Evolutionary conservation across 2,888 invertebrate species (phyloP), one percentile per base, ranked within the genome.

Genomic region (Drosophila atripex): DNA sequence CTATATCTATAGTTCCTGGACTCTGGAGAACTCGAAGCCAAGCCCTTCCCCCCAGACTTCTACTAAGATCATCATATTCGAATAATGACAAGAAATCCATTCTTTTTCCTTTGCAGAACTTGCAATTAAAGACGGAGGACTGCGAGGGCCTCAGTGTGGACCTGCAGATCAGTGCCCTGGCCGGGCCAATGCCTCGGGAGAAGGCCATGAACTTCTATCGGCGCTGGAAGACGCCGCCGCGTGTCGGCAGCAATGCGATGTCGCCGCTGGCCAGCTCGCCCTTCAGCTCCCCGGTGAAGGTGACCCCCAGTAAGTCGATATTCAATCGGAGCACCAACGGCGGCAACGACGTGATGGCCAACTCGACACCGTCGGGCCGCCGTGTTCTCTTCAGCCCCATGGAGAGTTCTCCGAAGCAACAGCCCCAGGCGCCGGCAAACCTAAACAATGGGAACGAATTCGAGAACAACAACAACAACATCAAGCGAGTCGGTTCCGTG

Each of bases 121-220:
- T 95, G 53, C 45, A 71, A 35, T 47, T 52, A 0, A 76, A 66
- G 21, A 46, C 53, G 64, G 73, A 82, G 1, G 94, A 94, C 86
- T 88, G 78, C 9, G 94, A 96, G 90, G 94, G 94, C 0, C 91
- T 95, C 9, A 94, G 93, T 78, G 95, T 96, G 0, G 93, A 94
- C 49, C 90, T 95, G 78, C 95, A 96, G 93, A 95, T 97, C 75
- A 94, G 94, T 86, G 98, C 98, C 0, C 95, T 95, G 92, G 98
- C 98, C 8, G 98, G 98, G 0, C 98, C 98, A 16, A 98, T 98
- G 97, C 94, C 94, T 41, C 94, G 95, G 70, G 92, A 93, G 12
- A 93, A 94, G 56, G 97, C 97, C 0, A 92, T 89, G 76, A 92
- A 91, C 63, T 97, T 97, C 91, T 93, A 95, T 8, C 94, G 94